phyloP scores from a whole-genome alignment of 2,888 invertebrate species.

The Leptinotarsa juncta region DNA sequence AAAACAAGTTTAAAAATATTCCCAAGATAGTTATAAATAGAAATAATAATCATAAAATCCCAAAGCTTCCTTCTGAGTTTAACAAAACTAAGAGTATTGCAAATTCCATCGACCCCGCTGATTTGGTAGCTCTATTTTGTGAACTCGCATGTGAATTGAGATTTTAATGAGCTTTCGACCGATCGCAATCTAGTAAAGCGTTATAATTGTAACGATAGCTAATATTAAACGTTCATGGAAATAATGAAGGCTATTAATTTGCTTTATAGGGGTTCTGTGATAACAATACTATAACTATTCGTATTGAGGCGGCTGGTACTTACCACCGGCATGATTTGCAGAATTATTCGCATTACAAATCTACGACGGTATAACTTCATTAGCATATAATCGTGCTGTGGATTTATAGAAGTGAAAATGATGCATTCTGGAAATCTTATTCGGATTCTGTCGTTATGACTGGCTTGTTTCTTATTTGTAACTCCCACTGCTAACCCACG shows the following conservation, averaged over 20 bases:
- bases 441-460: no score
- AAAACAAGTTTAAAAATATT: not conserved
- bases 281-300: constrained; percentile 9
- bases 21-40: not conserved
- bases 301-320: not conserved
- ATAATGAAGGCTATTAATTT: constrained; percentile 15
- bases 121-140: constrained; percentile 3
- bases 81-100: not conserved
- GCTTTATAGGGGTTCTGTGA: constrained; percentile 9
- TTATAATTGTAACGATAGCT: constrained; percentile 18
- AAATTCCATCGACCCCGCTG: not conserved
- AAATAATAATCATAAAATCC: not conserved
- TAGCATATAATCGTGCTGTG: not conserved
- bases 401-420: not conserved
- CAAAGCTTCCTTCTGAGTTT: not conserved
- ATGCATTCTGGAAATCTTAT: not conserved
- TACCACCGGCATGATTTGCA: not conserved
- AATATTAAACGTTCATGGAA: constrained; percentile 13
- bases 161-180: constrained; percentile 11
- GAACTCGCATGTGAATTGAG: constrained; percentile 3
- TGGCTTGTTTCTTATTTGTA: no score
- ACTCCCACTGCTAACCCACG: no score
- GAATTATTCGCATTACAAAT: not conserved
- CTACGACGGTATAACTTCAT: not conserved
- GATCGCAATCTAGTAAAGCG: constrained; percentile 9